Base-by-base conservation (phyloP, 2,113 vertebrate genomes). In the Sapayoa aenigma region DNA sequence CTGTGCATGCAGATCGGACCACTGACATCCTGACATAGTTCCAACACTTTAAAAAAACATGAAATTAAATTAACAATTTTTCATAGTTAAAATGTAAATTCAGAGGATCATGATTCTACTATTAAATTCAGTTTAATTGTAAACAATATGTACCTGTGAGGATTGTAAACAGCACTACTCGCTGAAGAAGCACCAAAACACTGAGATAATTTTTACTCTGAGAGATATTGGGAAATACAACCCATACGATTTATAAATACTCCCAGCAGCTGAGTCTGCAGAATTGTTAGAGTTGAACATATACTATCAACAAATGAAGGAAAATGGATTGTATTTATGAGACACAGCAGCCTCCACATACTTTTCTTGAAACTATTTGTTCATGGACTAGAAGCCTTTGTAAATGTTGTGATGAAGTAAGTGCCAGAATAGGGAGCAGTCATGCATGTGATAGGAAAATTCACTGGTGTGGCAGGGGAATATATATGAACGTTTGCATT, bases 361-460 rank as follows among this genome's bases (percentile, higher is more conserved):
- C 82, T 82, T 88, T 82, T 60, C 67, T 74, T 79, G 50, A 88
- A 95, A 88, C 78, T 50, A 39, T 59, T 93, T 91, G 75, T 80
- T 88, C 24, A 0, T 65, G 85, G 67, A 63, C 79, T 63, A 74
- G 78, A 88, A 95, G 84, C 44, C 52, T 95, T 84, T 94, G 79
- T 90, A 94, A 95, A 94, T 84, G 79, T 93, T 96, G 82, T 94
- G 93, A 90, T 90, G 85, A 94, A 91, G 41, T 87, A 85, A 92
- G 82, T 83, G 84, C 84, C 87, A 90, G 82, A 90, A 83, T 47
- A 77, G 75, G 75, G 28, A 95, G 92, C 87, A 95, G 78, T 47
- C 94, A 87, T 66, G 94, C 94, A 90, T 84, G 94, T 93, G 93
- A 97, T 97, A 63, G 90, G 85, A 96, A 97, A 95, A 96, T 88